These are phyloP conservation scores for Perca schrenkii DNA, from an alignment of 2,113 vertebrate species.

Conservation along the genomic window DNA sequence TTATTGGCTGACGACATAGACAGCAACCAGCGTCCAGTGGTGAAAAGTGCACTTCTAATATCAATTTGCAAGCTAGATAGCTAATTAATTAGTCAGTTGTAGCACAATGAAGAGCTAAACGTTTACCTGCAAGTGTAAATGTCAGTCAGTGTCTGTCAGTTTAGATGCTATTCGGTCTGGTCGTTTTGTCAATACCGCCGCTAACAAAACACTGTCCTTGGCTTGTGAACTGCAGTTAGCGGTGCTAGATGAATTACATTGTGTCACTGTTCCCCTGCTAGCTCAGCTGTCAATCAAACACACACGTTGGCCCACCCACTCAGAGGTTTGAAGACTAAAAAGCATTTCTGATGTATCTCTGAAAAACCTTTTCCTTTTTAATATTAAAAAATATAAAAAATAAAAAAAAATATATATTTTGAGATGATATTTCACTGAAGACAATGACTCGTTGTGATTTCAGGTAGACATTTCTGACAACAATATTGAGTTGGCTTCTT, in stretches of 20 bases:
- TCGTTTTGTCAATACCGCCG: not conserved
- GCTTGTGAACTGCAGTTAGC: constrained; percentile 16
- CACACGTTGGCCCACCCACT: constrained; percentile 10
- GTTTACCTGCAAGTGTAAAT: constrained; percentile 5
- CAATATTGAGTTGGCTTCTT: not conserved
- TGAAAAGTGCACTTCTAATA: not conserved
- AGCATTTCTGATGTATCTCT: not conserved
- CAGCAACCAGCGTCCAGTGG: not conserved
- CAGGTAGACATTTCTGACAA: no score
- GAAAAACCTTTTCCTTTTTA: not conserved
- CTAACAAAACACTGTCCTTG: constrained; percentile 21
- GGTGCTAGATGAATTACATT: constrained; percentile 23
- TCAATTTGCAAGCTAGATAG: not conserved
- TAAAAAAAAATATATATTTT: no score
- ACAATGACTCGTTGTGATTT: not conserved
- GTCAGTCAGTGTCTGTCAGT: constrained; percentile 5
- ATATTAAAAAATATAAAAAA: not conserved
- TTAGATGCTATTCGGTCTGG: not conserved
- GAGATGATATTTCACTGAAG: not conserved
- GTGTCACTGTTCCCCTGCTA: constrained; percentile 15
- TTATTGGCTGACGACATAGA: not conserved
- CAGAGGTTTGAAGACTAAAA: constrained; percentile 1
- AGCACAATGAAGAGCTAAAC: not conserved
- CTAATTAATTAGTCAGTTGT: not conserved
- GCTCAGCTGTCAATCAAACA: constrained; percentile 49